phyloP scores from a whole-genome alignment of 1,140 invertebrate genomes.

The Bombus soroeensis region DNA sequence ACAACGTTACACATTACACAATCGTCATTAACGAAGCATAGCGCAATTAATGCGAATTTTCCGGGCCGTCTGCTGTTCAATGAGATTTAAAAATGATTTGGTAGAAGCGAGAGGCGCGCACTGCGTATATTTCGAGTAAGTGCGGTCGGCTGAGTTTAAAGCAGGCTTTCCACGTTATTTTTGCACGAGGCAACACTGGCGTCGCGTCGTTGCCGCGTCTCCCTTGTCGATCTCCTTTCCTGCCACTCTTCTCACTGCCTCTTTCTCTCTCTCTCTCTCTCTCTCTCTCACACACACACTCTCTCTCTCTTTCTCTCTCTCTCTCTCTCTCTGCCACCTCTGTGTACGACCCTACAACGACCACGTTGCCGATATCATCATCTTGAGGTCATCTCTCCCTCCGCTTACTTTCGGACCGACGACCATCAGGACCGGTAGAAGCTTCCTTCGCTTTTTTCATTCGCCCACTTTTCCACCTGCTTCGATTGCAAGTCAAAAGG shows the following conservation, averaged over 20 bases:
- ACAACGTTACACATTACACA: neutral
- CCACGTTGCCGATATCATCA: constrained; percentile 69
- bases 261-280: constrained; percentile 22
- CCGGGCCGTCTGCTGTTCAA: constrained; percentile 27
- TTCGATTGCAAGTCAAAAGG: neutral
- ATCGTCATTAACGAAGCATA: constrained; percentile 29
- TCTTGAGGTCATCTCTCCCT: constrained; percentile 64
- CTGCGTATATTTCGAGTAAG: constrained; percentile 56
- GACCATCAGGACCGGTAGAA: constrained; percentile 65
- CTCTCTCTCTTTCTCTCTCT: constrained; percentile 9
- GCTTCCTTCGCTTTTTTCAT: constrained; percentile 62
- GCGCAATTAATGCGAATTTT: constrained; percentile 39
- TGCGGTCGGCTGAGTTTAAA: constrained; percentile 60
- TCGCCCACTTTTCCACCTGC: constrained; percentile 45
- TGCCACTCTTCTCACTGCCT: neutral
- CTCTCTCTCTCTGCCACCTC: neutral
- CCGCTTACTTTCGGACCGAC: constrained; percentile 69
- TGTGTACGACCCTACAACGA: constrained; percentile 50
- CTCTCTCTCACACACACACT: too few relatives aligned
- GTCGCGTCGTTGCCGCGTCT: constrained; percentile 70
- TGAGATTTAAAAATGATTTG: constrained; percentile 51
- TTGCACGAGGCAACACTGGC: constrained; percentile 67
- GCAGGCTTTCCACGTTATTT: constrained; percentile 72
- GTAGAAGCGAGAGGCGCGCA: constrained; percentile 4
- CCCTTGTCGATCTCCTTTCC: constrained; percentile 47